phyloP scores from a whole-genome alignment of 2,113 vertebrate species.

The Brevimyrus niger region DNA sequence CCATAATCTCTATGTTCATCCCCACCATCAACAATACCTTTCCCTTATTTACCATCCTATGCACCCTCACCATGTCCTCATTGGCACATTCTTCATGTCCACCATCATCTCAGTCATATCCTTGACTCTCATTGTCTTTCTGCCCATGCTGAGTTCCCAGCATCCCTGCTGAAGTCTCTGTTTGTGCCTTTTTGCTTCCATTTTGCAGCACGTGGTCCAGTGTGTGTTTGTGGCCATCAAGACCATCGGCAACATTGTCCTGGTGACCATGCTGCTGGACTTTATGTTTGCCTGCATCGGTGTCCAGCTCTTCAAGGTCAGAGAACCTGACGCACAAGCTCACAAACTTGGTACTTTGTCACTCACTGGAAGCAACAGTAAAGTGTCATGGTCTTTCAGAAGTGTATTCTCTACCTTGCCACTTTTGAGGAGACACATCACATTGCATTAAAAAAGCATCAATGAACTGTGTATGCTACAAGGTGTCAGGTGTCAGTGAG shows the following conservation, averaged over 20 bases:
- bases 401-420: not conserved
- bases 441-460: not conserved
- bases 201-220: conserved; percentile 80
- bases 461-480: not conserved
- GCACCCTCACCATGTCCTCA: not conserved
- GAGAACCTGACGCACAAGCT: not conserved
- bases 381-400: not conserved
- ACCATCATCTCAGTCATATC: not conserved
- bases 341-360: no score
- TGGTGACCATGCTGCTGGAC: conserved; percentile 83
- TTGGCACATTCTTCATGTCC: not conserved
- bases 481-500: not conserved
- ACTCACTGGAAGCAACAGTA: not conserved
- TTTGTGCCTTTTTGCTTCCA: not conserved
- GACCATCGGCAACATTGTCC: conserved; percentile 88
- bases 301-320: conserved; percentile 91
- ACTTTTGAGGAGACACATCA: not conserved
- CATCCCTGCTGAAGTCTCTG: not conserved
- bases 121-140: not conserved
- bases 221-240: conserved; percentile 90
- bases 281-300: conserved; percentile 94
- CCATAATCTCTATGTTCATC: not conserved
- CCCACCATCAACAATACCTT: not conserved
- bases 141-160: not conserved
- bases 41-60: not conserved